These are phyloP conservation scores for Polietes domitor DNA, from an alignment of 2,888 invertebrate species.

Conservation along the genomic window DNA sequence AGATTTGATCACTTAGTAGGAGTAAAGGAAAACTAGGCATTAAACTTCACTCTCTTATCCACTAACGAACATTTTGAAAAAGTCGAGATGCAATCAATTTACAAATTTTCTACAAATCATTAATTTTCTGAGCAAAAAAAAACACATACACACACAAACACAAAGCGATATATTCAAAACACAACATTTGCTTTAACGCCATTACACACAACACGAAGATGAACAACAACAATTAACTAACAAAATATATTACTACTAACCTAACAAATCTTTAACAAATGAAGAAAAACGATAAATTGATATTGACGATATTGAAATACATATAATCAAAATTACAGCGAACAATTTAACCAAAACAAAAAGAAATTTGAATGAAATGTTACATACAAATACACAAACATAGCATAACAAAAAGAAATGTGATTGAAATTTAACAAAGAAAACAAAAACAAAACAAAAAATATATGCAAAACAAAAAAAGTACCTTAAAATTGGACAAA, in stretches of 20 bases:
- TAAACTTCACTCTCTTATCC: too few relatives aligned
- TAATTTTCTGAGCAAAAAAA: constrained; percentile 10
- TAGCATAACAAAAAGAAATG: constrained; percentile 52
- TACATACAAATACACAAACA: constrained; percentile 31
- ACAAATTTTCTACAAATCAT: neutral
- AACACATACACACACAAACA: neutral
- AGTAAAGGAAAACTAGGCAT: too few relatives aligned
- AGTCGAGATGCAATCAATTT: too few relatives aligned
- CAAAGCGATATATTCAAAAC: constrained; percentile 58
- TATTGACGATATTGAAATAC: constrained; percentile 55
- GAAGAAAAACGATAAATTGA: constrained; percentile 44
- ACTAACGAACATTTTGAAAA: constrained; percentile 22
- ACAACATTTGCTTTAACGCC: constrained; percentile 50
- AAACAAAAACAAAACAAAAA: constrained; percentile 70
- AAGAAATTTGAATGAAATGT: constrained; percentile 10
- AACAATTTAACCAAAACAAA: constrained; percentile 23
- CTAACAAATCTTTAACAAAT: constrained; percentile 37
- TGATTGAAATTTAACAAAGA: constrained; percentile 71
- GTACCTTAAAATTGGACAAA: constrained; percentile 65
- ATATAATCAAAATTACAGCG: constrained; percentile 39
- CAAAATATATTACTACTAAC: constrained; percentile 6
- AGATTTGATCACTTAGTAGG: too few relatives aligned
- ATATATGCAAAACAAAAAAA: constrained; percentile 59
- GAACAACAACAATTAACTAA: neutral
- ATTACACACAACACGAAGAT: neutral